These are phyloP conservation scores for Drosophila baimaii DNA, from an alignment of 1,140 invertebrate species.

Conservation along the genomic window DNA sequence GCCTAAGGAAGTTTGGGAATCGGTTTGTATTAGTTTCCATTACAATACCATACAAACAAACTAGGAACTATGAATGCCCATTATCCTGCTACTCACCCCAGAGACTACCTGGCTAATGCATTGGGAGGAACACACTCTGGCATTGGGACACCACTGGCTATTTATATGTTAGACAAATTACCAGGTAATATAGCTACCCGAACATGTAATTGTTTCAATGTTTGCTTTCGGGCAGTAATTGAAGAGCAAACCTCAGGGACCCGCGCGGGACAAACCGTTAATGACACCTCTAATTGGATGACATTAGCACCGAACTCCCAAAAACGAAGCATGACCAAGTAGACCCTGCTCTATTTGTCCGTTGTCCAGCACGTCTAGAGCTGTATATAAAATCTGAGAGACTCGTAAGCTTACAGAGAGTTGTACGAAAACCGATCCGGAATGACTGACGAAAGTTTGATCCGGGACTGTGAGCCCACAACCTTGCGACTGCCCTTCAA, in stretches of 20 bases:
- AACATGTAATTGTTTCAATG: constrained; percentile 78
- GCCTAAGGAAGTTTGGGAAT: neutral
- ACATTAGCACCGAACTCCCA: constrained; percentile 59
- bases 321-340: constrained; percentile 29
- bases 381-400: neutral
- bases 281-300: constrained; percentile 82
- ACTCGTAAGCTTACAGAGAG: neutral
- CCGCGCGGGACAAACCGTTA: constrained; percentile 68
- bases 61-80: neutral
- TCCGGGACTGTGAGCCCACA: constrained; percentile 68
- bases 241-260: constrained; percentile 68
- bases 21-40: constrained; percentile 11
- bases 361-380: neutral
- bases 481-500: constrained; percentile 68
- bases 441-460: constrained; percentile 63
- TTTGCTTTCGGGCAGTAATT: constrained; percentile 66
- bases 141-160: constrained; percentile 36
- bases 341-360: constrained; percentile 20
- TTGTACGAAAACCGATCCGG: neutral
- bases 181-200: constrained; percentile 61
- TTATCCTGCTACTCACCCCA: constrained; percentile 11
- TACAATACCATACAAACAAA: neutral
- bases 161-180: constrained; percentile 80
- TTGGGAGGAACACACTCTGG: constrained; percentile 37
- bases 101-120: constrained; percentile 59